Evolutionary conservation across 1,140 invertebrate species (phyloP).

Genomic region (Megalopta genalis): DNA sequence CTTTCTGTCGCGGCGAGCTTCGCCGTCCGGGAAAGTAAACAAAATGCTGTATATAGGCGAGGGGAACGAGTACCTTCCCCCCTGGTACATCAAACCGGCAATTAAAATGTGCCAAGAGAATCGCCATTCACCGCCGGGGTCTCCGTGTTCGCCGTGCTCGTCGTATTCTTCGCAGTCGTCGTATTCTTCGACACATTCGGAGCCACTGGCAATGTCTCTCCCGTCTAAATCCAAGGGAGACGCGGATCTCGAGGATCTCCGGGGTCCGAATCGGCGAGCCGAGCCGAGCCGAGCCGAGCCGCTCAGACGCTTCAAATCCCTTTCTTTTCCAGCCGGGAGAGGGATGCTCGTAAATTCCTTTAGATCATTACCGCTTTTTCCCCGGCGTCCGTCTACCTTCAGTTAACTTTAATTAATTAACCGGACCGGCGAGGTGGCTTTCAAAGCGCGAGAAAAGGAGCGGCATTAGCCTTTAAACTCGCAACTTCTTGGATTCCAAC

Average conservation of each 20-base stretch:
- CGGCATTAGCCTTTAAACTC: not conserved
- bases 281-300: no score
- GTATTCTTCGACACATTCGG: constrained; percentile 12
- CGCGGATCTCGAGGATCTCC: not conserved
- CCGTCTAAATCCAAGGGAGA: constrained; percentile 11
- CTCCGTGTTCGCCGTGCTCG: not conserved
- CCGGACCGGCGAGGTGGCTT: not conserved
- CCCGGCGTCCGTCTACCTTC: not conserved
- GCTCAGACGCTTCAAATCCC: constrained; percentile 11
- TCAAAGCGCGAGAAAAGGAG: not conserved
- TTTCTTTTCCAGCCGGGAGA: not conserved
- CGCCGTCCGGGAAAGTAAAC: constrained; percentile 33
- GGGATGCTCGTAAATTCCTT: constrained; percentile 34
- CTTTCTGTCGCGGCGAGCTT: not conserved
- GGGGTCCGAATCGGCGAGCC: no score
- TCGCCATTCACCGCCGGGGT: constrained; percentile 42
- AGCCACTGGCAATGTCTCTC: no score
- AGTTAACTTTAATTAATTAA: constrained; percentile 36
- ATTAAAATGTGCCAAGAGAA: constrained; percentile 62
- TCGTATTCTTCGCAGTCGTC: constrained; percentile 10
- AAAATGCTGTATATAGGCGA: constrained; percentile 6
- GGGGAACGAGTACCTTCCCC: not conserved
- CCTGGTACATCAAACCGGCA: constrained; percentile 60
- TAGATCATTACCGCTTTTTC: constrained; percentile 1
- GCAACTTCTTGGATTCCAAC: not conserved